These are phyloP conservation scores for Plusia festucae DNA, from an alignment of 2,888 invertebrate genomes.

Conservation along the genomic window DNA sequence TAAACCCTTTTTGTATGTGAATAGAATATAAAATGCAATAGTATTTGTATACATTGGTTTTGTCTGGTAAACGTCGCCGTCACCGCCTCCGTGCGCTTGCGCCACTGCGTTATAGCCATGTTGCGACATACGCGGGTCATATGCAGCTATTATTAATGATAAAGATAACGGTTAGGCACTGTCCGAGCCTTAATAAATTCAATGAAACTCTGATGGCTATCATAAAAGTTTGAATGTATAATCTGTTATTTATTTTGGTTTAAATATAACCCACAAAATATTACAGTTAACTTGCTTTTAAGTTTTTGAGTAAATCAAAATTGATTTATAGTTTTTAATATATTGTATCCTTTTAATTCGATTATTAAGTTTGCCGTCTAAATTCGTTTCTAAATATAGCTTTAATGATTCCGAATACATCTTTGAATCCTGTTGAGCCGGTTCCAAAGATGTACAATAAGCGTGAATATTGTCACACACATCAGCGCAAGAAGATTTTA, in stretches of 20 bases:
- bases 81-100: slow-evolving; percentile 63
- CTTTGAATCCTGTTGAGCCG: slow-evolving; percentile 69
- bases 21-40: slow-evolving; percentile 43
- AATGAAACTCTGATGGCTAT: slow-evolving; percentile 28
- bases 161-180: slow-evolving; percentile 62
- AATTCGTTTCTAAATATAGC: slow-evolving; percentile 65
- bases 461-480: slow-evolving; percentile 52
- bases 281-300: slow-evolving; percentile 3
- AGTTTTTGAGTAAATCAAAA: neutral
- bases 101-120: slow-evolving; percentile 57
- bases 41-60: slow-evolving; percentile 45
- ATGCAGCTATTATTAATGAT: slow-evolving; percentile 59
- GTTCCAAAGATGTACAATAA: slow-evolving; percentile 74
- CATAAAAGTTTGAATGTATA: neutral
- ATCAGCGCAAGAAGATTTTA: slow-evolving; percentile 29
- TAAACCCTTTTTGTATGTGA: slow-evolving; percentile 23
- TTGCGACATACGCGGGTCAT: slow-evolving; percentile 69
- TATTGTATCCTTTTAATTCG: neutral
- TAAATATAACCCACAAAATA: neutral
- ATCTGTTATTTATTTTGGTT: neutral
- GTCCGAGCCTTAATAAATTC: slow-evolving; percentile 21
- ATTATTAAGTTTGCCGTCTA: slow-evolving; percentile 39
- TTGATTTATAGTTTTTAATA: neutral
- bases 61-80: slow-evolving; percentile 54
- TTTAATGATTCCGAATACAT: slow-evolving; percentile 56